Base-by-base conservation (phyloP, 2,797 vertebrate species). In the Delichon dasypus region DNA sequence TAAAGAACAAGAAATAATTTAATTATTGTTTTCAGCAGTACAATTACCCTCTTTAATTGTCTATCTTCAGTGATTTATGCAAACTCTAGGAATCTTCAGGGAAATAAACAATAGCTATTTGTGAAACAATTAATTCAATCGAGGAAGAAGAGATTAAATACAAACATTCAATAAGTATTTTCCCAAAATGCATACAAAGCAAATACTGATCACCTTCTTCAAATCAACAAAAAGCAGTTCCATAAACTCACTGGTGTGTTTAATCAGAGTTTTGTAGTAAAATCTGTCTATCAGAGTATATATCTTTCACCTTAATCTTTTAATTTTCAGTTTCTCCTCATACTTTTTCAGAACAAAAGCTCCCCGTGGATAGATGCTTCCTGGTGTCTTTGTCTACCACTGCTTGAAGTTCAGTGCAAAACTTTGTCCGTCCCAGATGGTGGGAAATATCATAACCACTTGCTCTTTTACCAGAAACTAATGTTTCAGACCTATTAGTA, bases 1-100 rank as follows among this genome's bases (percentile, higher is more conserved):
- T 66, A 77, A 89, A 72, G 50, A 88, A 64, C 13, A 68, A 86
- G 26, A 82, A 94, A 85, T 89, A 48, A 16, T 22, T 32, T 85
- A 89, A 94, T 95, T 95, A 71, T 93, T 94, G 82, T 96, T 97
- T 95, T 89, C 88, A 95, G 51, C 70, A 78, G 50, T 70, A 83
- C 60, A 76, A 93, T 95, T 94, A 87, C 36, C 66, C 22, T 87
- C 66, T 88, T 90, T 95, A 94, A 95, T 93, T 94, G 87, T 51
- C 10, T 85, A 55, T 90, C 60, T 53, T 77, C 65, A 26, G 81
- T 92, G 88, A 95, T 93, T 96, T 89, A 94, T 60, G 4, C 40
- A 94, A 95, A 87, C 29, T 89, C 30, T 64, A 76, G 12, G 40
- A 81, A 89, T 88, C 80, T 94, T 93, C 58, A 57, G 74, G 44